Conservation (phyloP, 2,113 vertebrate genomes). For the Barbus barbus region DNA sequence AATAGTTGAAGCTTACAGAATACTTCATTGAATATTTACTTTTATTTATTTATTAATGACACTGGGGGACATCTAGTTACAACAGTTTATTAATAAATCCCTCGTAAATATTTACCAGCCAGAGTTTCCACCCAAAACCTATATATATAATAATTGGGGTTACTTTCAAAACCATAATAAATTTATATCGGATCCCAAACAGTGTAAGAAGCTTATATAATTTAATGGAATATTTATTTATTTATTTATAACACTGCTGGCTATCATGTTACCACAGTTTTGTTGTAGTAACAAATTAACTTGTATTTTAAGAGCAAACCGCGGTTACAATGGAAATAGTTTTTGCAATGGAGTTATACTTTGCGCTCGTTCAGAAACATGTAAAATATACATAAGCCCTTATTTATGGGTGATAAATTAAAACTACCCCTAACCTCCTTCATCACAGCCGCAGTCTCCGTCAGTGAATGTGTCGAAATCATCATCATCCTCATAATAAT, state of each 20-base stretch:
- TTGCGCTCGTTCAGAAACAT: neutral
- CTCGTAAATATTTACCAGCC: neutral
- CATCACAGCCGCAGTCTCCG: conserved; percentile 64
- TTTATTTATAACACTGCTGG: neutral
- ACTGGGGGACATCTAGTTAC: neutral
- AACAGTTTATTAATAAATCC: neutral
- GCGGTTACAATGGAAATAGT: neutral
- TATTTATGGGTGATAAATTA: neutral
- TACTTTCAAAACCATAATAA: neutral
- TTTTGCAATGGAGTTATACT: neutral
- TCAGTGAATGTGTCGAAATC: conserved; percentile 68
- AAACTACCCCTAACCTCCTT: conserved; percentile 63
- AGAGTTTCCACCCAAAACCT: neutral
- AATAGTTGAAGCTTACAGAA: no score
- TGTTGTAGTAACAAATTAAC: neutral
- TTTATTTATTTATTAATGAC: neutral
- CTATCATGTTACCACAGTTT: neutral
- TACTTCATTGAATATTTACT: neutral
- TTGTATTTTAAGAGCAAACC: neutral
- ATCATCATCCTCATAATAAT: conserved; percentile 66
- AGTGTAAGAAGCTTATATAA: neutral
- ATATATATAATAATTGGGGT: neutral
- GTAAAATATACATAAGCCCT: neutral
- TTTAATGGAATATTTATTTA: neutral
- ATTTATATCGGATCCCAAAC: neutral